Evolutionary conservation across 2,113 vertebrate species (phyloP), one percentile per base, ranked within the genome.

Genomic region (Terrapene triunguis): DNA sequence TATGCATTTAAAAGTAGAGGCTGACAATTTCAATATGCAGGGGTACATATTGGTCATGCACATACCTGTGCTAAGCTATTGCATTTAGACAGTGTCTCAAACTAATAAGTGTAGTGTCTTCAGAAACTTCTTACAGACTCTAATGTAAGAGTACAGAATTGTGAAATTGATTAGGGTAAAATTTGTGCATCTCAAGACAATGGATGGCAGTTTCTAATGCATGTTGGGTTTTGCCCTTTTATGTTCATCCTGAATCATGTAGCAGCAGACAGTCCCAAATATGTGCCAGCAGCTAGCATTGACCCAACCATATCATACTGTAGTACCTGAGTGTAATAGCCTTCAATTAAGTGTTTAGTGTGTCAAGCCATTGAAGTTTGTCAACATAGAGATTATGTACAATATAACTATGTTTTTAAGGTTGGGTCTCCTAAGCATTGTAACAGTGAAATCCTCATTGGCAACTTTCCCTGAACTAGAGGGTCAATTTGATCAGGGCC

Each of bases 291-390:
- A 44, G 57, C 14, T 65, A 27, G 9, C 12, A 93, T 57, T 87
- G 8, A 6, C 16, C 13, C 25, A 1, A 35, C 35, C 3, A 65
- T 51, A 10, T 87, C 50, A n/a, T 11, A 54, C 19, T 9, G 35
- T 1, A 1, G 0, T 1, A 38, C 12, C 16, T 3, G 55, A 48
- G 5, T 42, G 12, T 42, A 72, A 5, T 21, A 21, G n/a, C 38
- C 32, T 42, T 42, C 6, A 72, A 10, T 69, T 69, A 38, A 35
- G n/a, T 35, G 9, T 42, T 38, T 29, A 89, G 19, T 16, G 10
- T 13, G 2, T 19, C 85, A 69, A 38, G 38, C 69, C 1, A 19
- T 29, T 88, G 85, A 48, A 82, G 80, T 9, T 51, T 89, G 21
- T 51, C 19, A 38, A 42, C 29, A 62, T 79, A 21, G 0, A 85